These are phyloP conservation scores for Gila orcuttii DNA, from an alignment of 2,113 vertebrate species.

Conservation along the genomic window DNA sequence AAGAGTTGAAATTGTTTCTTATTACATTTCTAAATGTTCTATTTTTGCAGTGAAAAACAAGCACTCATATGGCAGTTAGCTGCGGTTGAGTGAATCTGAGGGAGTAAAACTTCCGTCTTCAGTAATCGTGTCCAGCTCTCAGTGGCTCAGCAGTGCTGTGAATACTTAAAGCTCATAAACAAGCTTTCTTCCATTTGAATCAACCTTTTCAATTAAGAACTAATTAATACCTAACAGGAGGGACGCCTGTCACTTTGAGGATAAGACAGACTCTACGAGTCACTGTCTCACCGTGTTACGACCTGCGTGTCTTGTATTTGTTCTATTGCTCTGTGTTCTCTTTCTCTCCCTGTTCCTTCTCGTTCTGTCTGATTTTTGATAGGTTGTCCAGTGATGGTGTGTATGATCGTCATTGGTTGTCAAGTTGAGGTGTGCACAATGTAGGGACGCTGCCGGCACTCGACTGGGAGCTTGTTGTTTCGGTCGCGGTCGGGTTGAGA, in stretches of 20 bases:
- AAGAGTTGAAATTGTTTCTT: neutral
- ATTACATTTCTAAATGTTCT: neutral
- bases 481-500: no score
- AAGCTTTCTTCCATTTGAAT: slow-evolving; percentile 42
- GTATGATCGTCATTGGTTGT: no score
- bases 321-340: no score
- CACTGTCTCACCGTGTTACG: no score
- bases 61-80: neutral
- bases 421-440: no score
- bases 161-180: slow-evolving; percentile 23
- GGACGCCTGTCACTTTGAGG: slow-evolving; percentile 30
- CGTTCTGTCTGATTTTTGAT: no score
- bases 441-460: no score
- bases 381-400: no score
- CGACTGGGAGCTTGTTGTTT: no score
- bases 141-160: neutral
- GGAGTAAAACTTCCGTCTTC: neutral
- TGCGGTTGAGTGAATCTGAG: neutral
- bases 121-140: slow-evolving; percentile 29
- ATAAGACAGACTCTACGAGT: neutral
- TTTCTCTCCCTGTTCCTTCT: no score
- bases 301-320: no score
- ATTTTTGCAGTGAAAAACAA: slow-evolving; percentile 1
- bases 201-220: slow-evolving; percentile 50
- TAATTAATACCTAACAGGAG: slow-evolving; percentile 54